Evolutionary conservation across 2,888 invertebrate genomes (phyloP), one percentile per base, ranked within the genome.

Genomic region (Drosophila borealis): DNA sequence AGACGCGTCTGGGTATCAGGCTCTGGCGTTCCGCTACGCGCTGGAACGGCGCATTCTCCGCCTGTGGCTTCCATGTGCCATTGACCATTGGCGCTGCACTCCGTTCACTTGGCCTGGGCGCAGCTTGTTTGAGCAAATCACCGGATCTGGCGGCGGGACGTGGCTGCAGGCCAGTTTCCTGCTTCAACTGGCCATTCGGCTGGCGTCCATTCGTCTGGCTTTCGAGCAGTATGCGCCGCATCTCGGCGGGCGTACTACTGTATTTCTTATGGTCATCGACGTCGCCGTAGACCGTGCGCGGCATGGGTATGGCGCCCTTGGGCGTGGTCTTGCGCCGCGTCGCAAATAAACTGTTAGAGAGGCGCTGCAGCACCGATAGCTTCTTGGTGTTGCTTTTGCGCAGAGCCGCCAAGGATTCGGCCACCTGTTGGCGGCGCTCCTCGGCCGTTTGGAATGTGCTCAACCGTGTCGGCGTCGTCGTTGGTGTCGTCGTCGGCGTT

Each of bases 271-370:
- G 41, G 0, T 59, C 49, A n/a, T 29, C 55, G 3, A 17, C 60
- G 11, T 69, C 70, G 2, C 80, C 78, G 60, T 90, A 90, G 0
- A 90, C 55, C 8, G 72, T 72, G 10, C 88, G 87, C 0, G 90
- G 89, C 55, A 76, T 65, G 55, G 90, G 91, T 51, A 80, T 67
- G 36, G 64, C 74, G 51, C 86, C 88, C 78, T 92, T 92, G 61
- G 92, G 92, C 34, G 87, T 91, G 0, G 91, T 92, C 78, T 90
- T 91, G 36, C 91, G 89, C 41, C 90, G 88, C 3, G 91, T 83
- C 8, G 92, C 88, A 70, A 92, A 92, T 36, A 92, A 85, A 29
- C 90, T 91, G 54, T 91, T 90, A 0, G 91, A 90, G 21, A 92
- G 77, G 4, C 92, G 86, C 57, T 91, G 91, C 68, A 92, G 83